A percentile compares a stretch with the other conserved stretches of the same genome.
Evolutionary conservation across 2,888 invertebrate genomes (phyloP).

Genomic region (Drosophila mettleri): DNA sequence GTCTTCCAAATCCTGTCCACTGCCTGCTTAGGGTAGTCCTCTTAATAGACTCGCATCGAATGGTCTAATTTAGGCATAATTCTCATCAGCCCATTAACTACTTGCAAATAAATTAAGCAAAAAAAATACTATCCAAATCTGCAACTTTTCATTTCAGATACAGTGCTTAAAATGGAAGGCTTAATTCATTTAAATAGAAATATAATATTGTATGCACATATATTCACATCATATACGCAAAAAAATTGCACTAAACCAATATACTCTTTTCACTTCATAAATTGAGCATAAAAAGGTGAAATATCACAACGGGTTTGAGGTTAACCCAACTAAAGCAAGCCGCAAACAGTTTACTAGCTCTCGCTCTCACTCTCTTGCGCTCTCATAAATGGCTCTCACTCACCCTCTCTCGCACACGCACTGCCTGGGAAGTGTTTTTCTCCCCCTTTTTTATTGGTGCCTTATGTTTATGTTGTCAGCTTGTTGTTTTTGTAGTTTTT

Average conservation of each 20-base stretch:
- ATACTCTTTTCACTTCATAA: background rate
- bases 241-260: background rate
- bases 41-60: too few species aligned
- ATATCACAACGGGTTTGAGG: constrained; percentile 34
- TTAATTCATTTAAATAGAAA: too few species aligned
- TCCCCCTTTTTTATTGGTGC: constrained; percentile 60
- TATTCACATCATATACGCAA: too few species aligned
- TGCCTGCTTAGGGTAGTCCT: too few species aligned
- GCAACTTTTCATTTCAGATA: too few species aligned
- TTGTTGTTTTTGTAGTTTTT: constrained; percentile 37
- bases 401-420: constrained; percentile 23
- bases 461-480: constrained; percentile 72
- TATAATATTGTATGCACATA: too few species aligned
- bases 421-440: constrained; percentile 55
- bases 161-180: too few species aligned
- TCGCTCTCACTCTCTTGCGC: background rate
- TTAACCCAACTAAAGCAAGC: constrained; percentile 47
- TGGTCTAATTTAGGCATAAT: too few species aligned
- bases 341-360: constrained; percentile 15
- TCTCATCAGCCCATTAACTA: too few species aligned
- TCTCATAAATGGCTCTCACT: background rate
- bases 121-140: too few species aligned
- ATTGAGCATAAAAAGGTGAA: constrained; percentile 6
- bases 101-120: too few species aligned
- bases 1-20: too few species aligned